Conservation (phyloP, 2,888 invertebrate genomes). For the Hirtodrosophila histrioides region DNA sequence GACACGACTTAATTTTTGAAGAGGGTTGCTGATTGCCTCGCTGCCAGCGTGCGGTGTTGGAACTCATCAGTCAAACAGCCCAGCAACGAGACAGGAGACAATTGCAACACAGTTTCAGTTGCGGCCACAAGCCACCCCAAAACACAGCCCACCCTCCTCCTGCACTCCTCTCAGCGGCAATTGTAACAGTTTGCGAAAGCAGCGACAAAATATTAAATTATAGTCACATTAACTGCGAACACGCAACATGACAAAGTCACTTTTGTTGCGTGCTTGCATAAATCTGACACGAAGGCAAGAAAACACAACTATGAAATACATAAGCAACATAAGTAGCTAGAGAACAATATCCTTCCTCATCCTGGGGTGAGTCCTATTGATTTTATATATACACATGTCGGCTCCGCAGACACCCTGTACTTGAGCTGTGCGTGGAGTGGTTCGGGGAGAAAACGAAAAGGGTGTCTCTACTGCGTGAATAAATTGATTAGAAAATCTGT, state of each 20-base stretch:
- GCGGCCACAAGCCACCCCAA: conserved; percentile 43
- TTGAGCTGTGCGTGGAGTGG: neutral
- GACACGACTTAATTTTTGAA: conserved; percentile 77
- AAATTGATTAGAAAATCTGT: conserved; percentile 3
- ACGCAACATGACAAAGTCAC: conserved; percentile 71
- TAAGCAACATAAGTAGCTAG: conserved; percentile 1
- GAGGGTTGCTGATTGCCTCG: conserved; percentile 71
- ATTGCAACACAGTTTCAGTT: conserved; percentile 62
- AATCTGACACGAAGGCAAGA: conserved; percentile 46
- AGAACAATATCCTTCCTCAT: conserved; percentile 1
- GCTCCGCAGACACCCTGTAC: conserved; percentile 31
- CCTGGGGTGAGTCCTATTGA: conserved; percentile 28
- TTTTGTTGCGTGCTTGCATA: conserved; percentile 59
- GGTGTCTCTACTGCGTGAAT: neutral
- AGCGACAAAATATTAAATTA: conserved; percentile 69
- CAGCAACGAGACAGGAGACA: conserved; percentile 47
- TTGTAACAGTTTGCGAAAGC: conserved; percentile 60
- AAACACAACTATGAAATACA: neutral
- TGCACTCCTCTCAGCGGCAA: too few relatives aligned
- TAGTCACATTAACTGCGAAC: conserved; percentile 73
- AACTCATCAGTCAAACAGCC: conserved; percentile 71
- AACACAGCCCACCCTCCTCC: neutral
- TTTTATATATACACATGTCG: conserved; percentile 10
- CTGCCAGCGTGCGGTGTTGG: conserved; percentile 57
- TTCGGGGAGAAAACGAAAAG: conserved; percentile 1